These are phyloP conservation scores for Himalopsyche tibetana DNA, from an alignment of 2,888 invertebrate species.

Conservation along the genomic window DNA sequence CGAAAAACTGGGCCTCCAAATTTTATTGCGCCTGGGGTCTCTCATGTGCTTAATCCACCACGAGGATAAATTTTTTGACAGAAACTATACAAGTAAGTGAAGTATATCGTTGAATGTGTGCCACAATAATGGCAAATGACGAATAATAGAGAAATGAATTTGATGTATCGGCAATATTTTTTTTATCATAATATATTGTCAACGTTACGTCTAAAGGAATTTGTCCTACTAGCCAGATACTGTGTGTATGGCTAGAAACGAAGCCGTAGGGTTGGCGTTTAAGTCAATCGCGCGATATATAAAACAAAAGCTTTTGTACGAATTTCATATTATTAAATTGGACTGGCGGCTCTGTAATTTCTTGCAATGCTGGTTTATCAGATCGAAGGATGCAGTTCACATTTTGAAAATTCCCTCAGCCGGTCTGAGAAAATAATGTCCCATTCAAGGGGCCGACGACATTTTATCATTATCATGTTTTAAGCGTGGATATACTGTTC, in stretches of 20 bases:
- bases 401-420: conserved; percentile 46
- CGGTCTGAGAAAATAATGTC: conserved; percentile 39
- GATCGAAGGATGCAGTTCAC: conserved; percentile 46
- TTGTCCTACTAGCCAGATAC: neutral
- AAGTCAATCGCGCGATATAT: neutral
- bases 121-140: too few relatives aligned
- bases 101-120: too few relatives aligned
- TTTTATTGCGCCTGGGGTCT: too few relatives aligned
- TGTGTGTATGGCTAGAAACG: neutral
- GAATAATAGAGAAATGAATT: too few relatives aligned
- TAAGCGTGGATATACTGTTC: neutral
- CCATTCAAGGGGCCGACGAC: conserved; percentile 17
- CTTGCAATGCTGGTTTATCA: conserved; percentile 43
- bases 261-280: neutral
- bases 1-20: too few relatives aligned
- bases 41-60: too few relatives aligned
- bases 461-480: neutral
- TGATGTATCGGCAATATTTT: too few relatives aligned
- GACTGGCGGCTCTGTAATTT: conserved; percentile 46
- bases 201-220: neutral
- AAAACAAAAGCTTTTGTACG: conserved; percentile 41
- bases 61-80: too few relatives aligned
- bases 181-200: too few relatives aligned
- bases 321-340: conserved; percentile 45
- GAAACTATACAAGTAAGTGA: too few relatives aligned